Conservation (phyloP, 1,140 invertebrate species). For the Drosophila mayri region DNA sequence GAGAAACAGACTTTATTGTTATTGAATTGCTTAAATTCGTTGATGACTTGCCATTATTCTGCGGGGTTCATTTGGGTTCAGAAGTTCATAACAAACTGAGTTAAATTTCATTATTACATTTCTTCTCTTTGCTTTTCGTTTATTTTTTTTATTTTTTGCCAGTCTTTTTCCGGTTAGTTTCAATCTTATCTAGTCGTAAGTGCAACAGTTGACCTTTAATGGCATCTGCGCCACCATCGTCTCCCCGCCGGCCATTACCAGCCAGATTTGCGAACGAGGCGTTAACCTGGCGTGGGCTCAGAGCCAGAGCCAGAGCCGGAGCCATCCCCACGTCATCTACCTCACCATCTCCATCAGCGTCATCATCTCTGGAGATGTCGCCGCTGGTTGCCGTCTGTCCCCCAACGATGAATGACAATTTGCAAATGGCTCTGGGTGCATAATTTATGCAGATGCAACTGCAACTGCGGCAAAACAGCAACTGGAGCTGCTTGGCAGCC, state of each 20-base stretch:
- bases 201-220: slow-evolving; percentile 58
- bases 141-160: not conserved
- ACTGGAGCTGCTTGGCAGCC: slow-evolving; percentile 34
- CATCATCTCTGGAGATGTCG: slow-evolving; percentile 36
- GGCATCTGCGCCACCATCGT: slow-evolving; percentile 24
- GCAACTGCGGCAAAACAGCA: slow-evolving; percentile 44
- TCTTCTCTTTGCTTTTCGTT: slow-evolving; percentile 4
- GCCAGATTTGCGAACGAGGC: slow-evolving; percentile 31
- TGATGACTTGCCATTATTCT: slow-evolving; percentile 13
- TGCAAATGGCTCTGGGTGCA: slow-evolving; percentile 74
- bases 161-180: not conserved
- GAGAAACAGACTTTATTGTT: slow-evolving; percentile 13
- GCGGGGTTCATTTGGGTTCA: not conserved
- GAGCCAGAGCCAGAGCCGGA: slow-evolving; percentile 13
- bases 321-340: slow-evolving; percentile 24
- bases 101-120: slow-evolving; percentile 4
- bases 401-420: slow-evolving; percentile 71
- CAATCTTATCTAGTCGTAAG: slow-evolving; percentile 8
- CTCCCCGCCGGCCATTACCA: slow-evolving; percentile 15
- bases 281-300: slow-evolving; percentile 57
- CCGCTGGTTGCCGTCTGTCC: slow-evolving; percentile 28
- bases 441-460: slow-evolving; percentile 76
- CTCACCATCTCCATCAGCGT: slow-evolving; percentile 35
- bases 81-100: slow-evolving; percentile 9
- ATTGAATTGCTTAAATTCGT: slow-evolving; percentile 7